Base-by-base conservation (phyloP, 2,113 vertebrate genomes). In the Limnothrissa miodon region DNA sequence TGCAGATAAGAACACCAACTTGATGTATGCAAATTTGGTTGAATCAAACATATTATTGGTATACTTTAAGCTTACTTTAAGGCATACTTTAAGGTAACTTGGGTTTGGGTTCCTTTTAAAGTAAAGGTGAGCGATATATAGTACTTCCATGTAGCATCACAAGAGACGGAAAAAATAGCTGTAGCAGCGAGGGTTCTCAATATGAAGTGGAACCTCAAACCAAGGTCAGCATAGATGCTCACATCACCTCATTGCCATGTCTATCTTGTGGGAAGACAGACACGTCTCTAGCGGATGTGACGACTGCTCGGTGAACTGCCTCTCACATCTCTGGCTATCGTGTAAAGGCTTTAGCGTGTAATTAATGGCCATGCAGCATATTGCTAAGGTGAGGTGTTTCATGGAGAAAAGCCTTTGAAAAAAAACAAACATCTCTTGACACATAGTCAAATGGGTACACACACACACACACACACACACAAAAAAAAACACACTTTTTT, bases 401-500 rank as follows among this genome's bases (percentile, higher is more conserved):
- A 48, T 70, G 78, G 79, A 80, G 5, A n/a, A 19, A 6, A 33
- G 21, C 42, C 56, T 53, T 21, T 39, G 11, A 59, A 39, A 19
- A 62, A 59, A 81, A 39, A n/a, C 36, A 29, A n/a, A n/a, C 42
- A 81, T 23, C 56, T 62, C 80, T 81, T 59, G 66, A 92, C 91
- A 86, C 90, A 92, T 92, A 91, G 92, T 90, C 90, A 92, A 92
- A 91, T 84, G 91, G 91, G 93, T 5, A 53, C 17, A 53, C 48
- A 53, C 48, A 51, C 48, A 51, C 48, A 51, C 48, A 51, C 48
- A 51, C 51, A 53, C 51, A 53, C 51, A 53, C 17, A 53, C 51
- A 53, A 17, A 53, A 17, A 21, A 17, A 53, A 4, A 53, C 51
- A 53, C 25, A 4, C 29, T 66, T 29, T 25, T 66, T 66, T 66